Evolutionary conservation across 1,140 invertebrate species (phyloP).

Genomic region (Pomacea maculata): DNA sequence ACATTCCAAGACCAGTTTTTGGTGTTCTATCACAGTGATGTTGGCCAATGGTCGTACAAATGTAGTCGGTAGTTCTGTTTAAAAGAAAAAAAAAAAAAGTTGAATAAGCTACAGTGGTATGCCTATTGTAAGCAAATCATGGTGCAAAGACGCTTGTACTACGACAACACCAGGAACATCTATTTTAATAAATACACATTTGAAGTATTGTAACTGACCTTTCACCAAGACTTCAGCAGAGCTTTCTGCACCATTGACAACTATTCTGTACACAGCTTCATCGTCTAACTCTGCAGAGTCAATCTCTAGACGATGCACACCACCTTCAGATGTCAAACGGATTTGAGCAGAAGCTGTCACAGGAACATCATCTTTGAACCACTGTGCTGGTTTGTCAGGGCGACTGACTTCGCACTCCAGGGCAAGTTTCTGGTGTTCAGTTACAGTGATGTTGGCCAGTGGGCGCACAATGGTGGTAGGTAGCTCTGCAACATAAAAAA

Average conservation of each 20-base stretch:
- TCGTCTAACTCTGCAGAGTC: constrained; percentile 81
- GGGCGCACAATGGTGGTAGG: constrained; percentile 27
- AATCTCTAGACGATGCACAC: constrained; percentile 71
- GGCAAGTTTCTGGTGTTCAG: constrained; percentile 42
- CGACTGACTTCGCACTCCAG: constrained; percentile 72
- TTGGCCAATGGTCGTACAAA: constrained; percentile 55
- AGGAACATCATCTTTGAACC: constrained; percentile 81
- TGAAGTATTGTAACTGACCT: constrained; percentile 17
- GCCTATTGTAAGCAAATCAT: too few species aligned
- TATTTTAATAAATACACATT: background rate
- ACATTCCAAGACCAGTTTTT: constrained; percentile 54
- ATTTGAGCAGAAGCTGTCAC: constrained; percentile 76
- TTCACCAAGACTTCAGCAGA: constrained; percentile 33
- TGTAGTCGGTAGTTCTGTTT: constrained; percentile 48
- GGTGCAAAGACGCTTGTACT: background rate
- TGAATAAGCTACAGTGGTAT: too few species aligned
- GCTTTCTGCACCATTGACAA: constrained; percentile 31
- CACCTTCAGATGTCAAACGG: constrained; percentile 85
- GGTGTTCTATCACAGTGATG: constrained; percentile 44
- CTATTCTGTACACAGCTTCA: constrained; percentile 77
- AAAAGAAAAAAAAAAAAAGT: constrained; percentile 12
- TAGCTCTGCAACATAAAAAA: constrained; percentile 1
- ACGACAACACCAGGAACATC: background rate
- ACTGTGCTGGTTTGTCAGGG: constrained; percentile 78
- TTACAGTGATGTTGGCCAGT: constrained; percentile 50